Conservation (phyloP, 2,797 vertebrate genomes). For the Threskiornis aethiopicus region DNA sequence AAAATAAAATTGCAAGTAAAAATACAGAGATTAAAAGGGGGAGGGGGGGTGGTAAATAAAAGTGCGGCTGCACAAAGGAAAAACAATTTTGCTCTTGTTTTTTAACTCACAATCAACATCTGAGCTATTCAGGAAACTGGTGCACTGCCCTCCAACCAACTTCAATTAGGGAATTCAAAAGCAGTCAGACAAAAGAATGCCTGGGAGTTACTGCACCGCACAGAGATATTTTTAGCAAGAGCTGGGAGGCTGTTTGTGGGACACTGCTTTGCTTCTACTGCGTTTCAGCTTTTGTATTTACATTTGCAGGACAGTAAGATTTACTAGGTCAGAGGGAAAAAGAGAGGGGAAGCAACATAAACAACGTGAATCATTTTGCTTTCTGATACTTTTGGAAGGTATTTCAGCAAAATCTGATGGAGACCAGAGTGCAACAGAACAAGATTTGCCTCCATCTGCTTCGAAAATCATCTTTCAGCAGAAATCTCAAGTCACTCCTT, state of each 20-base stretch:
- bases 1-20: neutral
- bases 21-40: neutral
- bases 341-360: neutral
- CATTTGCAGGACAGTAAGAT: slow-evolving; percentile 6
- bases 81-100: slow-evolving; percentile 50
- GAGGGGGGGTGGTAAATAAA: neutral
- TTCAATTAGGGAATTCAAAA: slow-evolving; percentile 56
- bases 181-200: slow-evolving; percentile 64
- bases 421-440: neutral
- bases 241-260: slow-evolving; percentile 39
- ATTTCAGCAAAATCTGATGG: neutral
- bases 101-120: slow-evolving; percentile 51
- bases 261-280: neutral
- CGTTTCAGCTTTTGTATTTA: slow-evolving; percentile 29
- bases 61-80: neutral
- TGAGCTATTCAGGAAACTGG: slow-evolving; percentile 33
- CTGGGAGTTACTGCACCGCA: slow-evolving; percentile 64
- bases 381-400: neutral
- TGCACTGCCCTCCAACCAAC: slow-evolving; percentile 43
- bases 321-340: slow-evolving; percentile 35
- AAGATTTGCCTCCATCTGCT: neutral
- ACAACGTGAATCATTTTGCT: neutral
- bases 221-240: slow-evolving; percentile 42
- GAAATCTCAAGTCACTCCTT: neutral
- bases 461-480: neutral